These are phyloP conservation scores for Neogobius melanostomus DNA, from an alignment of 2,113 vertebrate species.

Conservation along the genomic window DNA sequence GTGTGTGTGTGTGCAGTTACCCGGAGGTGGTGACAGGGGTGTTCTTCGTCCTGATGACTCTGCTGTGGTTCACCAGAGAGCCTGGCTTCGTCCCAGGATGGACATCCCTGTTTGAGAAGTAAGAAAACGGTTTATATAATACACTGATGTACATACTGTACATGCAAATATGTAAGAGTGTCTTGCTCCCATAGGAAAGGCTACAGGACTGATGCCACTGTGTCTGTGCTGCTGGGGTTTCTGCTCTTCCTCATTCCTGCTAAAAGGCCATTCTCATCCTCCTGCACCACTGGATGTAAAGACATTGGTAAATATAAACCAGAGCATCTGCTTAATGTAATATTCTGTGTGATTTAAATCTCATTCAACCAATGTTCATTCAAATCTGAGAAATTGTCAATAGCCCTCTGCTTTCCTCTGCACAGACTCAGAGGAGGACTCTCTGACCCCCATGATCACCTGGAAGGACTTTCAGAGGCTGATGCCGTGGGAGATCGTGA, in stretches of 20 bases:
- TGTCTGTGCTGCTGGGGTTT: conserved; percentile 94
- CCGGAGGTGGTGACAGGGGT: conserved; percentile 95
- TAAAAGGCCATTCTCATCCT: conserved; percentile 81
- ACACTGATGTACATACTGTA: background rate
- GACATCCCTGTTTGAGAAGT: conserved; percentile 97
- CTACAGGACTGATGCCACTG: conserved; percentile 94
- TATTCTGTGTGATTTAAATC: no score
- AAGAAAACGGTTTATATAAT: conserved; percentile 10
- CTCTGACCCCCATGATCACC: conserved; percentile 88
- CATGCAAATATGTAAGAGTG: background rate
- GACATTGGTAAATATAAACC: conserved; percentile 67
- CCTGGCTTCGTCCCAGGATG: conserved; percentile 97
- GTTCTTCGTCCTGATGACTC: conserved; percentile 95
- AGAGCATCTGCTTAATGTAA: no score
- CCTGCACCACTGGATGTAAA: conserved; percentile 75
- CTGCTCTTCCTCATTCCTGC: conserved; percentile 97
- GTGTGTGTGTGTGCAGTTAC: conserved; percentile 76
- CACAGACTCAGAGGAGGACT: conserved; percentile 47
- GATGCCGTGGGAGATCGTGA: conserved; percentile 99
- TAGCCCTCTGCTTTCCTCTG: background rate
- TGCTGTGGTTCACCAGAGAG: conserved; percentile 97
- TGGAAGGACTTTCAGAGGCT: conserved; percentile 99
- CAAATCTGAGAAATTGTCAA: background rate
- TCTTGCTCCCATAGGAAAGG: conserved; percentile 82
- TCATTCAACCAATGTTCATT: no score